Evolutionary conservation across 2,797 vertebrate genomes (phyloP).

Genomic region (Gymnodraco acuticeps): DNA sequence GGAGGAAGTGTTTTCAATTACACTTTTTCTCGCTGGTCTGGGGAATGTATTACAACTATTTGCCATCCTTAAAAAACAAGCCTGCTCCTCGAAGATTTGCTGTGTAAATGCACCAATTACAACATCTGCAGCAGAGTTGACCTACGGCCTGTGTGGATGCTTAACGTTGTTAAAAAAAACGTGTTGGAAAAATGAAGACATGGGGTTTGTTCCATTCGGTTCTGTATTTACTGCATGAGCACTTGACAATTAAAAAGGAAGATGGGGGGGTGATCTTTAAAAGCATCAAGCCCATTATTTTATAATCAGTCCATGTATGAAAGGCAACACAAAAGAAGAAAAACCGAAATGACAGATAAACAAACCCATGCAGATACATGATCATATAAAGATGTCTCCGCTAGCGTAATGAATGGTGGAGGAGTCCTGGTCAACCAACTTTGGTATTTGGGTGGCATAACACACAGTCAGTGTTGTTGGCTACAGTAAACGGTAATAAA

Average conservation of each 20-base stretch:
- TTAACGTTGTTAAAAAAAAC: too few relatives aligned
- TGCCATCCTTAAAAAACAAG: background rate
- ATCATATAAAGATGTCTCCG: too few relatives aligned
- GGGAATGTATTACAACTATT: too few relatives aligned
- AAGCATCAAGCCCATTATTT: background rate
- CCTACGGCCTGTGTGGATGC: background rate
- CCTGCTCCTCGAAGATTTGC: background rate
- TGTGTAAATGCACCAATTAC: background rate
- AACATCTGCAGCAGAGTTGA: background rate
- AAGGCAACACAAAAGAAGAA: background rate
- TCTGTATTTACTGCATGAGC: too few relatives aligned
- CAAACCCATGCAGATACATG: background rate
- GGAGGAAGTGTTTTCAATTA: background rate
- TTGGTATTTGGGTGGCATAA: too few relatives aligned
- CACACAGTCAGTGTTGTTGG: too few relatives aligned
- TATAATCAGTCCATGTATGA: background rate
- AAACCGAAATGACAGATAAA: background rate
- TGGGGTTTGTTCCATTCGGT: background rate
- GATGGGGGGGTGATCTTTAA: background rate
- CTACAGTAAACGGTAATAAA: too few relatives aligned
- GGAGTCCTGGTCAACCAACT: too few relatives aligned
- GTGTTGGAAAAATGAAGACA: background rate
- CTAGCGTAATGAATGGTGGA: too few relatives aligned
- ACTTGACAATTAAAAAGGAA: too few relatives aligned
- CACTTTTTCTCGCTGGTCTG: slow-evolving; percentile 8